Conservation (phyloP, 2,113 vertebrate species). For the Mobula hypostoma region DNA sequence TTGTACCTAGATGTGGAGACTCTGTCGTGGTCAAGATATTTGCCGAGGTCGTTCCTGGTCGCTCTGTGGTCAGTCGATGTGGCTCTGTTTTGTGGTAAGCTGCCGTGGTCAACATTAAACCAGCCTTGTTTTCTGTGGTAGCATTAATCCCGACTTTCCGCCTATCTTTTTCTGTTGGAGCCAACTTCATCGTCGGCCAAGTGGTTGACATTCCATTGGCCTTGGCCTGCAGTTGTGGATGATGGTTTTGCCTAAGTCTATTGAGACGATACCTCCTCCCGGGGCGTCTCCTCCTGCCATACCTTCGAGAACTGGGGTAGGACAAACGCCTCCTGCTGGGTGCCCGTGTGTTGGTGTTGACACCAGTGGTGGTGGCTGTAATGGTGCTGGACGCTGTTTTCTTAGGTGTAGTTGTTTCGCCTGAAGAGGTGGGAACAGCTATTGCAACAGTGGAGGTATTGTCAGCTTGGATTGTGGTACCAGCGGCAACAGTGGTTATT, state of each 20-base stretch:
- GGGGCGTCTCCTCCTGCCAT: conserved; percentile 54
- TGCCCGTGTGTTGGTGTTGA: neutral
- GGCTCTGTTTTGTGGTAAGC: neutral
- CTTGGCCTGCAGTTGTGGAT: neutral
- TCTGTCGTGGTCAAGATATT: neutral
- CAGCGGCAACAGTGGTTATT: neutral
- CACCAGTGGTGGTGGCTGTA: too few species aligned
- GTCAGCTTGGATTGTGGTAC: too few species aligned
- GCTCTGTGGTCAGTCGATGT: neutral
- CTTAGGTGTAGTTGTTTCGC: neutral
- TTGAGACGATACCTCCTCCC: conserved; percentile 56
- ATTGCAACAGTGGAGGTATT: neutral
- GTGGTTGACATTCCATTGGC: too few species aligned
- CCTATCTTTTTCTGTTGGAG: neutral
- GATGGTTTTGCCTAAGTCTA: conserved; percentile 50
- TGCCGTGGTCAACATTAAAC: too few species aligned
- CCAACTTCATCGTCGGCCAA: neutral
- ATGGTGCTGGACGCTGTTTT: neutral
- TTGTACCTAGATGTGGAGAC: neutral
- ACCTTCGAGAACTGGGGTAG: conserved; percentile 38
- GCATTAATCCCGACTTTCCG: neutral
- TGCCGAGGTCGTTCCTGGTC: neutral
- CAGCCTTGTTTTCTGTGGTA: neutral
- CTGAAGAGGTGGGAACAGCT: too few species aligned
- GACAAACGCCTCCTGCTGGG: neutral